Base-by-base conservation (phyloP, 2,113 vertebrate genomes). In the Ptychochromis oligacanthus region DNA sequence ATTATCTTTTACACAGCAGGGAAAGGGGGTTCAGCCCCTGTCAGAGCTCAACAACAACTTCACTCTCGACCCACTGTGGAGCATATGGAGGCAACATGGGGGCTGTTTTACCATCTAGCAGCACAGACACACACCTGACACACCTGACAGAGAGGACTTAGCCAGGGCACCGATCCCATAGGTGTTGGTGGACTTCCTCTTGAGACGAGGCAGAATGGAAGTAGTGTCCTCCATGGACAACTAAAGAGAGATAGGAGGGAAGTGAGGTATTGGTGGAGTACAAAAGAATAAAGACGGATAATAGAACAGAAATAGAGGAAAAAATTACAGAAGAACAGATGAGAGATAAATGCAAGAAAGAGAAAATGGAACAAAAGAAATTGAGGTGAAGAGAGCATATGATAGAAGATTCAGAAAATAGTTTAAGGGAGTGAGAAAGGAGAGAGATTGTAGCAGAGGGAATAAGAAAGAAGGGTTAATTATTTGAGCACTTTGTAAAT, bases 91-190 rank as follows among this genome's bases (percentile, higher is more conserved):
- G 88, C 95, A 94, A 95, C 95, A 96, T 96, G 95, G 94, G 93
- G 92, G 92, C 91, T 83, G 86, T 80, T 91, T 95, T 95, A 96
- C 95, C 96, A 94, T 87, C 85, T 82, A 95, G 88, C 93, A 89
- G 92, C 93, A 96, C 95, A 96, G 94, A 96, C 95, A 96, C 95
- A 96, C 96, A 96, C 95, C 96, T 96, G 95, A 96, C 96, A 96
- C 95, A 99, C 98, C 98, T 97, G 98, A 95, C 96, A 99, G 97
- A 87, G 98, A 99, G 65, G 98, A 99, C 95, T 99, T 99, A 95
- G 98, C 98, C 96, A 99, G 96, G 93, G 98, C 98, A 80, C 98
- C 98, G 88, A 99, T 99, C 93, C 98, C 98, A 75, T 99, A 99
- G 80, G 96, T 92, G 87, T 99, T 97, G 75, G 97, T 94, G 85